These are phyloP conservation scores for Erebia aethiops DNA, from an alignment of 2,888 invertebrate genomes.

Conservation along the genomic window DNA sequence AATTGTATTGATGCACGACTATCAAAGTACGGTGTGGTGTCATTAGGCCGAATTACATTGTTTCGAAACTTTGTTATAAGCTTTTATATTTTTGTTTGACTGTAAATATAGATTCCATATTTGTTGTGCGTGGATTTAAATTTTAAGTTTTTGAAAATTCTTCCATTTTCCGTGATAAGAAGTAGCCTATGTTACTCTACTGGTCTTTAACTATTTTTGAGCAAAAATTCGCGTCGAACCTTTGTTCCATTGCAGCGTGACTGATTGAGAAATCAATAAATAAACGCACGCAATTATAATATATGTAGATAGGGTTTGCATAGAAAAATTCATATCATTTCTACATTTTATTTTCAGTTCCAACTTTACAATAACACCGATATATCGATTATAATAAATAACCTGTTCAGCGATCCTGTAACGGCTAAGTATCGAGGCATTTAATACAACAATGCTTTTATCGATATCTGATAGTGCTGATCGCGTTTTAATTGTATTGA, in stretches of 20 bases:
- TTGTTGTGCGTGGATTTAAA: too few relatives aligned
- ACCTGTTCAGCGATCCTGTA: neutral
- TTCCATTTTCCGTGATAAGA: too few relatives aligned
- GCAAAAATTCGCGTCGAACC: too few relatives aligned
- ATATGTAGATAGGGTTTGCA: too few relatives aligned
- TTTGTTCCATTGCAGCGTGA: too few relatives aligned
- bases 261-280: too few relatives aligned
- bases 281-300: too few relatives aligned
- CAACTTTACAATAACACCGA: neutral
- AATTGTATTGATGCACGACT: constrained; percentile 1
- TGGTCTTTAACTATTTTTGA: too few relatives aligned
- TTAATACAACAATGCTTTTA: constrained; percentile 10
- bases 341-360: too few relatives aligned
- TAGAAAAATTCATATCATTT: too few relatives aligned
- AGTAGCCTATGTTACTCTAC: too few relatives aligned
- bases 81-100: neutral
- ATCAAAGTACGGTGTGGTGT: neutral
- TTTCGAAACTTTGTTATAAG: neutral
- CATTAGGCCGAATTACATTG: neutral
- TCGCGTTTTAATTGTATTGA: constrained; percentile 8
- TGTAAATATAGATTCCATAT: neutral
- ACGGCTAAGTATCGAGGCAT: neutral
- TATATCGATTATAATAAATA: neutral
- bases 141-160: too few relatives aligned
- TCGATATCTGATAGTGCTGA: constrained; percentile 1